phyloP scores from a whole-genome alignment of 2,113 vertebrate genomes.

The Danio rerio region DNA sequence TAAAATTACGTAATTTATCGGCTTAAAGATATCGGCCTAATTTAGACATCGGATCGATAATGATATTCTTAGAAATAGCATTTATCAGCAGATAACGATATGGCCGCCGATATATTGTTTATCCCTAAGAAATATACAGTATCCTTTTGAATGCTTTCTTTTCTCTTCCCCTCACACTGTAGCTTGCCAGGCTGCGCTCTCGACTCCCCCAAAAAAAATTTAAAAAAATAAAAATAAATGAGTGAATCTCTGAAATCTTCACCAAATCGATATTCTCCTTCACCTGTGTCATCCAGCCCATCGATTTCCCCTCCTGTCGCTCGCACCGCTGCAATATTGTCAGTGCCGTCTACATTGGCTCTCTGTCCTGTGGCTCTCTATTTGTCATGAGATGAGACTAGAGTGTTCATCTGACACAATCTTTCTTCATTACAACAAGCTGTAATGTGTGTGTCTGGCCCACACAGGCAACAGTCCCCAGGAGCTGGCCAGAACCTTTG shows the following conservation, averaged over 20 bases:
- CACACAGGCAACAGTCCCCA: slow-evolving; percentile 20
- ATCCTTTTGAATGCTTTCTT: too few relatives aligned
- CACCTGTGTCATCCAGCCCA: slow-evolving; percentile 5
- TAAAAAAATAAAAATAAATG: background rate
- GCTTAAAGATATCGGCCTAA: too few relatives aligned
- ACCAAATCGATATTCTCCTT: slow-evolving; percentile 9
- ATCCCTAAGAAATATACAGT: too few relatives aligned
- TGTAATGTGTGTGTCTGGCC: slow-evolving; percentile 44
- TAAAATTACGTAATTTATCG: too few relatives aligned
- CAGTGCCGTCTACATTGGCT: background rate
- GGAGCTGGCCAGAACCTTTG: slow-evolving; percentile 50
- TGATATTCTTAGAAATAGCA: too few relatives aligned
- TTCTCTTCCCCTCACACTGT: background rate
- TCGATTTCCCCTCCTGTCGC: slow-evolving; percentile 12
- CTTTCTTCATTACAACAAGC: slow-evolving; percentile 46
- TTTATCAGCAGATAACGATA: too few relatives aligned
- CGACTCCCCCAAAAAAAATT: background rate
- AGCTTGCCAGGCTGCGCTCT: background rate
- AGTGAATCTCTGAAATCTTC: background rate
- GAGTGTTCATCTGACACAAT: slow-evolving; percentile 22
- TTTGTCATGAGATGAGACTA: slow-evolving; percentile 32
- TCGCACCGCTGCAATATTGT: background rate
- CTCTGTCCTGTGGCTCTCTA: slow-evolving; percentile 2
- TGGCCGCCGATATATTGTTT: too few relatives aligned
- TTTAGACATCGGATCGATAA: too few relatives aligned